Base-by-base conservation (phyloP, 2,797 vertebrate genomes). In the Centropyge bicolor region DNA sequence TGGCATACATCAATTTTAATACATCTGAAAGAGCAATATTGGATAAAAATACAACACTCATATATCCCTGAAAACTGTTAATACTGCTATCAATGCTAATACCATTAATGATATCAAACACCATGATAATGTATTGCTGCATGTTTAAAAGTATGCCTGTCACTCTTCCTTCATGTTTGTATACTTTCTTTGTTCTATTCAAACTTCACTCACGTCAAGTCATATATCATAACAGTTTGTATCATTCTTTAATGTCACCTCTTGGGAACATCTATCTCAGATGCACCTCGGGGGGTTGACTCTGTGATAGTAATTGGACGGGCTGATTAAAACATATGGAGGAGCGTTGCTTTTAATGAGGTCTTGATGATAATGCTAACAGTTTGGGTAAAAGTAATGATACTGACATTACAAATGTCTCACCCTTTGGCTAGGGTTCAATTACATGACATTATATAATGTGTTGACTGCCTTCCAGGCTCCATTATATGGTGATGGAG, bases 261-360 rank as follows among this genome's bases (percentile, higher is more conserved):
- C 24, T 8, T 36, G 16, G 40, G 16, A 61, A 59, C 68, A 61
- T 85, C 51, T 35, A 40, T 74, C 40, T 72, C 43, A 60, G 75
- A 22, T 31, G 0, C 43, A 70, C 66, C 86, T 77, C 49, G 7
- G 56, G 84, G 76, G 79, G 14, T n/a, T 24, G 78, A 76, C 73
- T 86, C 70, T 57, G 70, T 75, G 60, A 43, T 20, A 17, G 72
- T 78, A 80, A 85, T 84, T 84, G 66, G 70, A 63, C 3, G 5
- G 38, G 52, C 67, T 83, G 60, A 82, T 85, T 82, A 68, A 83
- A 88, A 81, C 81, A 83, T 80, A 83, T 75, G 81, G 86, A 74
- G 76, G 43, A 60, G 45, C 5, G 27, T 59, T 75, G 16, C 24
- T 59, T 82, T 83, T 74, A 85, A 90, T 66, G 86, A 77, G 69